Evolutionary conservation across 53 echinoderm and acorn worm genomes (phyloP).

Genomic region (Paelopatides confundens): DNA sequence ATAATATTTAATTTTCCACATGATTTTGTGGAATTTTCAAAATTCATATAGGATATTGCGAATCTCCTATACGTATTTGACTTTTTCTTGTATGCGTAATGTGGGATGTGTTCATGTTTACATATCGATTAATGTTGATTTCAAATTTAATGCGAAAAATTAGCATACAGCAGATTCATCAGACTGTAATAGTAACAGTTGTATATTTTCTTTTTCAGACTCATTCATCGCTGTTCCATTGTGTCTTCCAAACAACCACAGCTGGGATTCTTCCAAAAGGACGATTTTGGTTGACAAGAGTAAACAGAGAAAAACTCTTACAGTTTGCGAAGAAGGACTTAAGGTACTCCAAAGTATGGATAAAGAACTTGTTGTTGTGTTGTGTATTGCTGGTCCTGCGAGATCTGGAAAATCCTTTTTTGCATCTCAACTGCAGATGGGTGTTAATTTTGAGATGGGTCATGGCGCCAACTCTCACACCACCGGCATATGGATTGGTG

Average conservation of each 20-base stretch:
- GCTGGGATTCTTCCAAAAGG: not conserved
- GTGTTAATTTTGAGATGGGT: not conserved
- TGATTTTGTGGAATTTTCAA: too few species aligned
- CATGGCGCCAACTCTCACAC: constrained; percentile 6
- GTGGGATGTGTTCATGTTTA: too few species aligned
- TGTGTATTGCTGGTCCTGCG: constrained; percentile 10
- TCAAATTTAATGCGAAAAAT: too few species aligned
- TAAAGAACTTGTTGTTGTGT: not conserved
- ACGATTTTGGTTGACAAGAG: too few species aligned
- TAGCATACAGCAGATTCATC: too few species aligned
- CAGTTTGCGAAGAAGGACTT: not conserved
- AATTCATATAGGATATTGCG: too few species aligned
- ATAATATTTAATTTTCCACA: too few species aligned
- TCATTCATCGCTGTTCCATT: not conserved
- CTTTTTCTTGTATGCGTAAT: too few species aligned
- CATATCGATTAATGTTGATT: too few species aligned
- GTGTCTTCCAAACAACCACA: not conserved
- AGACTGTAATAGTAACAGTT: too few species aligned
- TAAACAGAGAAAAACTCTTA: not conserved
- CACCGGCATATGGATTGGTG: constrained; percentile 9
- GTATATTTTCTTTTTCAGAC: too few species aligned
- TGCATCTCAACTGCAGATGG: not conserved
- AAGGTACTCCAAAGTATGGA: not conserved
- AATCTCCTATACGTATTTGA: too few species aligned
- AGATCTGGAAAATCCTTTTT: constrained; percentile 6